Conservation (phyloP, 1,140 invertebrate species). For the Caenorhabditis brenneri region DNA sequence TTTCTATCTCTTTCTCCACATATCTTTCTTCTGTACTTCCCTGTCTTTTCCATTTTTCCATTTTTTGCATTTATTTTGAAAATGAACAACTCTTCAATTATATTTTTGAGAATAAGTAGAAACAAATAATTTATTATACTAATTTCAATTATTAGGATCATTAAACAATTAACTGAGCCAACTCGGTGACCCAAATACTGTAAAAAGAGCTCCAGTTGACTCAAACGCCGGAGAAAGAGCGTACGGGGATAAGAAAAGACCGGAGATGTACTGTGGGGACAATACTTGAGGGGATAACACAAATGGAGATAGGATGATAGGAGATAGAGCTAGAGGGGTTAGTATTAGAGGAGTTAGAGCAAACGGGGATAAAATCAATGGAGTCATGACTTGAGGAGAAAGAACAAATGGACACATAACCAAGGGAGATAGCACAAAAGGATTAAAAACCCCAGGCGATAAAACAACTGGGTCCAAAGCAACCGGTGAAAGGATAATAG, state of each 20-base stretch:
- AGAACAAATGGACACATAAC: constrained; percentile 48
- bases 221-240: constrained; percentile 54
- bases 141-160: neutral
- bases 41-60: neutral
- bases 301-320: constrained; percentile 57
- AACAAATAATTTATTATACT: neutral
- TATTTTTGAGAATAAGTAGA: neutral
- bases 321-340: constrained; percentile 48
- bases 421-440: constrained; percentile 46
- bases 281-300: constrained; percentile 58
- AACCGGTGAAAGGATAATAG: constrained; percentile 49
- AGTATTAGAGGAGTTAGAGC: constrained; percentile 54
- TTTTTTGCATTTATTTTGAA: neutral
- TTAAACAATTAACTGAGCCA: constrained; percentile 55
- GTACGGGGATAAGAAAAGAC: constrained; percentile 56
- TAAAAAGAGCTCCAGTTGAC: constrained; percentile 55
- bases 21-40: neutral
- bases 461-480: constrained; percentile 46
- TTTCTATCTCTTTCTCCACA: constrained; percentile 6
- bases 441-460: constrained; percentile 3
- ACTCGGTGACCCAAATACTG: constrained; percentile 64
- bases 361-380: constrained; percentile 53
- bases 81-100: too few relatives aligned
- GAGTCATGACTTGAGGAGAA: constrained; percentile 49
- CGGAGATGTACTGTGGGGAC: constrained; percentile 48